Evolutionary conservation across 2,797 vertebrate species (phyloP).

Genomic region (Microctenopoma lineatum): DNA sequence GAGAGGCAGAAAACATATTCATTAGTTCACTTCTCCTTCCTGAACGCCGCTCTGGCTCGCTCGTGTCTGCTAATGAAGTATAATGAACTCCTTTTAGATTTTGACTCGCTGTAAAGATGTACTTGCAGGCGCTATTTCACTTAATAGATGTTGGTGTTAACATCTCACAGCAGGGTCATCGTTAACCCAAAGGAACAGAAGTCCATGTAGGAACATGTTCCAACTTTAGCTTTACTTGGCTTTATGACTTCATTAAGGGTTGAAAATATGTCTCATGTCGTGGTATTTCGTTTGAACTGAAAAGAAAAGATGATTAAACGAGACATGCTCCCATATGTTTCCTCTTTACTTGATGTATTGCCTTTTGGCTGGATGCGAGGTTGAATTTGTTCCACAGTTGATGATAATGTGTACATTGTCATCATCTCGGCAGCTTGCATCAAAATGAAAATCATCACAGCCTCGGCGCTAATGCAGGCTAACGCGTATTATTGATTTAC

Average conservation of each 20-base stretch:
- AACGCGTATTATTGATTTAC: conserved; percentile 61
- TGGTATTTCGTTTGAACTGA: conserved; percentile 7
- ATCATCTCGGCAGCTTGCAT: conserved; percentile 45
- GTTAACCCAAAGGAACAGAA: conserved; percentile 52
- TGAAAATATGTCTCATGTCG: conserved; percentile 26
- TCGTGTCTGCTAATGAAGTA: conserved; percentile 38
- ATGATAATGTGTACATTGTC: conserved; percentile 38
- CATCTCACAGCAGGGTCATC: conserved; percentile 44
- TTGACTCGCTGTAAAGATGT: conserved; percentile 29
- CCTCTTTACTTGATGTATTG: not conserved
- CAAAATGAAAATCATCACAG: conserved; percentile 33
- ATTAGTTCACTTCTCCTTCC: not conserved
- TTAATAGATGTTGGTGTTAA: conserved; percentile 56
- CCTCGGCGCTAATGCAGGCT: conserved; percentile 50
- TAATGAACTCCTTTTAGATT: conserved; percentile 60
- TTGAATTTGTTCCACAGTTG: conserved; percentile 9
- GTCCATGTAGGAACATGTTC: conserved; percentile 47
- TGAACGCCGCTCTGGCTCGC: conserved; percentile 10
- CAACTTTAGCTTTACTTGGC: conserved; percentile 27
- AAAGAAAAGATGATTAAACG: conserved; percentile 4
- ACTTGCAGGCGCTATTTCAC: conserved; percentile 42
- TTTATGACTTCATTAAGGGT: conserved; percentile 53
- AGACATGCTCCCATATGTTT: not conserved
- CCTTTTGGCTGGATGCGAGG: conserved; percentile 11
- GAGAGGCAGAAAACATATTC: not conserved